Evolutionary conservation across 2,797 vertebrate species (phyloP).

Genomic region (Acomys russatus): DNA sequence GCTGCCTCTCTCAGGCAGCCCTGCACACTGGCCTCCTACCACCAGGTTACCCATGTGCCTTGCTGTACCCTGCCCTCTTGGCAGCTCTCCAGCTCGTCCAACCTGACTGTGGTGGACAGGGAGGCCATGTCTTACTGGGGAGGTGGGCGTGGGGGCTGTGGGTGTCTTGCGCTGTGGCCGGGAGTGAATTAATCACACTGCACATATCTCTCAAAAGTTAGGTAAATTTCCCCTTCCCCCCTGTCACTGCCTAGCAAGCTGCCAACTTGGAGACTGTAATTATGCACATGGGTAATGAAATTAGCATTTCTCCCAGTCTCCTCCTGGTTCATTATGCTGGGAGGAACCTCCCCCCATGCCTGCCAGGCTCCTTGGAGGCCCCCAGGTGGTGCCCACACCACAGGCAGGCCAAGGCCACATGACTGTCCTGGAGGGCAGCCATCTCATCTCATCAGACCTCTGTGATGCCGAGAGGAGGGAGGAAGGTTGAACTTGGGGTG

Average conservation of each 20-base stretch:
- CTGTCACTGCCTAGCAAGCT: constrained; percentile 85
- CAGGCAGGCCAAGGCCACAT: background rate
- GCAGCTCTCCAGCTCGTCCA: background rate
- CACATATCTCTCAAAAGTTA: constrained; percentile 81
- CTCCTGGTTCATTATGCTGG: constrained; percentile 70
- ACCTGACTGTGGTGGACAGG: background rate
- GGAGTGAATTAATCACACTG: background rate
- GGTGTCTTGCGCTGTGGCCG: accelerated
- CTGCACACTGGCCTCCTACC: background rate
- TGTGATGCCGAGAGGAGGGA: background rate
- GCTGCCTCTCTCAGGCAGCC: background rate
- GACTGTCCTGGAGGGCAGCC: background rate
- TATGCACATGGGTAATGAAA: constrained; percentile 87
- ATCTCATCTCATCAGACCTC: background rate
- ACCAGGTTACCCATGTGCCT: background rate
- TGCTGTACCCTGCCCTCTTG: background rate
- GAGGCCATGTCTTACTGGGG: background rate
- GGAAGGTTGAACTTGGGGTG: background rate
- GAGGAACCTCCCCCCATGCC: background rate
- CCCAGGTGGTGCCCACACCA: background rate
- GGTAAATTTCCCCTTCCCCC: constrained; percentile 83
- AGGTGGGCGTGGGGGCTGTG: background rate
- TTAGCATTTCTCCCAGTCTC: constrained; percentile 84
- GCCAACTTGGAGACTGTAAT: constrained; percentile 83
- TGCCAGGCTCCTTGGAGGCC: background rate